Conservation (phyloP, 2,113 vertebrate genomes). For the Syngnathus scovelli region DNA sequence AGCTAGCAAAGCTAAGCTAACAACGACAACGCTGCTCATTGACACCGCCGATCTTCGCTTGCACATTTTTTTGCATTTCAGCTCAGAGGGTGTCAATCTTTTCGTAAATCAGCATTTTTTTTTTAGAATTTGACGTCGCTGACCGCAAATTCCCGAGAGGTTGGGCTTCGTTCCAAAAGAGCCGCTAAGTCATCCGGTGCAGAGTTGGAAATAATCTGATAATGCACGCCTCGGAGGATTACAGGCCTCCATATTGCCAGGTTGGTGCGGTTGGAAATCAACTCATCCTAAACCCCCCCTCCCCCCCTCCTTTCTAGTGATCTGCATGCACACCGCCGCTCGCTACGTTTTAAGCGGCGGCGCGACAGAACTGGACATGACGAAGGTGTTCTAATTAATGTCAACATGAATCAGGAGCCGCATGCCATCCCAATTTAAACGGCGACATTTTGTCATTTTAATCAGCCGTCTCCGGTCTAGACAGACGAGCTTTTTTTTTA, state of each 20-base stretch:
- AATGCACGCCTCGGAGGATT: neutral
- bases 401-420: slow-evolving; percentile 23
- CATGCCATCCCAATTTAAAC: neutral
- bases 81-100: neutral
- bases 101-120: neutral
- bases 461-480: slow-evolving; percentile 27
- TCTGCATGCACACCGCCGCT: slow-evolving; percentile 9
- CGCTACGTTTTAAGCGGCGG: slow-evolving; percentile 16
- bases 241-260: neutral
- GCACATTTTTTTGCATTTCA: neutral
- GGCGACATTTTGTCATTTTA: slow-evolving; percentile 22
- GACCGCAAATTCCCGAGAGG: neutral
- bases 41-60: neutral
- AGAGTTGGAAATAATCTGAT: slow-evolving; percentile 2
- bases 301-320: too few relatives aligned
- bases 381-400: slow-evolving; percentile 33
- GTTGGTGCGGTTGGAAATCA: slow-evolving; percentile 12
- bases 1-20: neutral
- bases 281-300: slow-evolving; percentile 11
- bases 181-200: neutral
- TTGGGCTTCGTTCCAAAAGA: neutral
- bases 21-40: neutral
- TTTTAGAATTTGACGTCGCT: neutral
- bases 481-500: slow-evolving; percentile 2
- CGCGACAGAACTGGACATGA: slow-evolving; percentile 21